These are phyloP conservation scores for Colletes collaris DNA, from an alignment of 2,888 invertebrate genomes.

Conservation along the genomic window DNA sequence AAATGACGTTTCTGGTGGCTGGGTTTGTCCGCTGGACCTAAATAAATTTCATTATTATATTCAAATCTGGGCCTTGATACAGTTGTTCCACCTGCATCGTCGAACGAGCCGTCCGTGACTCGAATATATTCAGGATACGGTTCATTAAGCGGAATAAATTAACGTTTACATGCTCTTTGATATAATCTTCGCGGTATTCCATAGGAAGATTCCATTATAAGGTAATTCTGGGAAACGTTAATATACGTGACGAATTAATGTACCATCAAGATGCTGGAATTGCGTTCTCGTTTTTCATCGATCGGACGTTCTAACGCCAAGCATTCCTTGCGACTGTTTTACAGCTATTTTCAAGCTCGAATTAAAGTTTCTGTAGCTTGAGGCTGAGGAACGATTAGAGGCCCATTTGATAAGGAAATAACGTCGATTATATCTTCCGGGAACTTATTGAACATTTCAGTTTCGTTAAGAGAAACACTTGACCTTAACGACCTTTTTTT, in stretches of 20 bases:
- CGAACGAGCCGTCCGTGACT: background rate
- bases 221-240: slow-evolving; percentile 7
- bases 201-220: background rate
- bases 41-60: background rate
- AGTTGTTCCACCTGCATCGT: background rate
- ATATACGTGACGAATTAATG: background rate
- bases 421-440: too few species aligned
- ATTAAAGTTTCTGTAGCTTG: too few species aligned
- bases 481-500: too few species aligned
- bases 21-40: too few species aligned
- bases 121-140: background rate
- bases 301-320: background rate
- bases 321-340: too few species aligned
- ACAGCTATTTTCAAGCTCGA: too few species aligned
- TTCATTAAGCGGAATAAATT: background rate
- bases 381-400: too few species aligned
- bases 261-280: background rate
- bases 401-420: too few species aligned
- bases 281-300: background rate
- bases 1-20: too few species aligned
- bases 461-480: too few species aligned
- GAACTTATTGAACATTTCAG: too few species aligned
- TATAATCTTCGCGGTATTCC: background rate
- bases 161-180: background rate
- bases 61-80: background rate